These are phyloP conservation scores for Piprites chloris DNA, from an alignment of 2,113 vertebrate genomes.

Conservation along the genomic window DNA sequence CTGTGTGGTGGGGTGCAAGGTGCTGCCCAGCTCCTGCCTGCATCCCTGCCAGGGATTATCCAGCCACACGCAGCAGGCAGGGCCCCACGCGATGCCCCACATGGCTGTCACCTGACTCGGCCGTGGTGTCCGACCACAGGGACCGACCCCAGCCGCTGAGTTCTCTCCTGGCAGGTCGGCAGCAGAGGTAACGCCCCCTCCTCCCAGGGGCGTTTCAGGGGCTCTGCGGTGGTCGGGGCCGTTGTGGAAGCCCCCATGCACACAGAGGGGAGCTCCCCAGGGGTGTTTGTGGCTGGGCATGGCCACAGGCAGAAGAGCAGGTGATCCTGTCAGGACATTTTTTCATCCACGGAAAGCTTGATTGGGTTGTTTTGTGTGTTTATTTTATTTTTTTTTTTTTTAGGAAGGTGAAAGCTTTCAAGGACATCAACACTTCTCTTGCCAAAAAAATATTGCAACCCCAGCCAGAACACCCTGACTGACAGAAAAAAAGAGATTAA, in stretches of 20 bases:
- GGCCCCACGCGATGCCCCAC: background rate
- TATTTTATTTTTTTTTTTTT: background rate
- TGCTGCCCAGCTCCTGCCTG: background rate
- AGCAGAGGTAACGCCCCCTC: background rate
- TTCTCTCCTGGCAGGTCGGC: rapidly evolving
- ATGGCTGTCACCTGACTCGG: background rate
- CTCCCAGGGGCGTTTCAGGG: rapidly evolving
- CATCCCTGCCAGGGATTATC: background rate
- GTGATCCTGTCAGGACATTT: rapidly evolving
- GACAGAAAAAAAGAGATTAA: background rate
- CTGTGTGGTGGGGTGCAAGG: rapidly evolving
- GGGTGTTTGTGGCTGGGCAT: background rate
- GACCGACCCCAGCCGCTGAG: rapidly evolving
- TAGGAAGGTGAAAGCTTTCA: background rate
- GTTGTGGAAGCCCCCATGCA: rapidly evolving
- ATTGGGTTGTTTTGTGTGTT: background rate
- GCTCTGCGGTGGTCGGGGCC: rapidly evolving
- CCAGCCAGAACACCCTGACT: background rate
- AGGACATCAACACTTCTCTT: background rate
- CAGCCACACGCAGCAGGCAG: background rate
- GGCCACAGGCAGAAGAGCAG: rapidly evolving
- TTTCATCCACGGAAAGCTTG: background rate
- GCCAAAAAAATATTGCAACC: background rate
- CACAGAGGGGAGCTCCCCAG: rapidly evolving
- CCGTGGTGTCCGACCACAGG: background rate